Conservation (phyloP, 2,797 vertebrate genomes). For the Spheniscus humboldti region DNA sequence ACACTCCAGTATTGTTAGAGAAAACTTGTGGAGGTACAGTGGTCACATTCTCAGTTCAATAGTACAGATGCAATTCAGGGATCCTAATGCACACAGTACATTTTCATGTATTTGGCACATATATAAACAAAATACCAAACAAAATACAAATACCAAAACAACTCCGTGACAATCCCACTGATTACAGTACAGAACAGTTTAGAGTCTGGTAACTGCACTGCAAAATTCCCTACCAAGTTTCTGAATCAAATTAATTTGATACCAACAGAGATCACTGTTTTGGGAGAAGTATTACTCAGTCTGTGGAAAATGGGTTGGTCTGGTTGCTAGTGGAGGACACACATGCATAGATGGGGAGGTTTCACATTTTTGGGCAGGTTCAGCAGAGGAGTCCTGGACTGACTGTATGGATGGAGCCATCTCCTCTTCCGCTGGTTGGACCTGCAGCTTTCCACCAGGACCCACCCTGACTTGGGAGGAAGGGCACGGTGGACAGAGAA, state of each 20-base stretch:
- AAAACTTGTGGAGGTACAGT: background rate
- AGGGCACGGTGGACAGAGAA: background rate
- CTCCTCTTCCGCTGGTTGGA: background rate
- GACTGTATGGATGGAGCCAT: background rate
- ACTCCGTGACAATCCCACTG: background rate
- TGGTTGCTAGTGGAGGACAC: background rate
- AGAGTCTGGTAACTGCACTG: background rate
- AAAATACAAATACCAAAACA: background rate
- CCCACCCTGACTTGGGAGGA: background rate
- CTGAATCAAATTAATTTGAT: background rate
- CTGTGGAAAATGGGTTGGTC: background rate
- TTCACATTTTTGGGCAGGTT: background rate
- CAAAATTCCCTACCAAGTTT: background rate
- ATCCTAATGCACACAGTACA: background rate
- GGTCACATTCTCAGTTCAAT: background rate
- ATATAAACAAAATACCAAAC: background rate
- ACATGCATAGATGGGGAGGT: no score
- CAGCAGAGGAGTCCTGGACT: background rate
- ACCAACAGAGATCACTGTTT: background rate
- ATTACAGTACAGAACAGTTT: background rate
- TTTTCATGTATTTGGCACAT: background rate
- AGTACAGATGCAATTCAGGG: background rate
- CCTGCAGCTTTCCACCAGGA: background rate
- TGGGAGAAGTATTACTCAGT: background rate
- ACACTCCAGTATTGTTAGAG: background rate